Percentiles rank a stretch among this genome's conserved stretches.
Evolutionary conservation across 1,140 invertebrate genomes (phyloP).

Genomic region (Temnothorax curvispinosus): DNA sequence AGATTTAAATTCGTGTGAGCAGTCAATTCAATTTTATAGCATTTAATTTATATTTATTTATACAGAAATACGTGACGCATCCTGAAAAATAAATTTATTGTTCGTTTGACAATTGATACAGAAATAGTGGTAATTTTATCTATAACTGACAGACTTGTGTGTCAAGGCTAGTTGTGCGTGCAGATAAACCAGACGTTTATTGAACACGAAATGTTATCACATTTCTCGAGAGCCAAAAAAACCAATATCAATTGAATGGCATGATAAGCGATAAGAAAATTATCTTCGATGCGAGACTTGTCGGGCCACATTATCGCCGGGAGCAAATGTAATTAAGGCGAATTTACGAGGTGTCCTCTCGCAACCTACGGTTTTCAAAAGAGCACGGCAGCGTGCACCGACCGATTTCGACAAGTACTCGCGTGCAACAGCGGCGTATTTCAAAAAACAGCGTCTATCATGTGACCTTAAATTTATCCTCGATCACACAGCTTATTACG

Average conservation of each 20-base stretch:
- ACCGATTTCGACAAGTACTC: constrained; percentile 18
- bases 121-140: neutral
- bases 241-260: neutral
- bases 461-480: constrained; percentile 65
- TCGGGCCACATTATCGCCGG: constrained; percentile 55
- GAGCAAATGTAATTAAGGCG: constrained; percentile 56
- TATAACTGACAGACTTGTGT: neutral
- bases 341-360: constrained; percentile 66
- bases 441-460: constrained; percentile 60
- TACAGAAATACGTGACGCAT: neutral
- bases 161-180: neutral
- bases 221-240: neutral
- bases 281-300: constrained; percentile 41
- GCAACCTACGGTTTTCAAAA: neutral
- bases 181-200: neutral
- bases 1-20: neutral
- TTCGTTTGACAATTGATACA: neutral
- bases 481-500: constrained; percentile 72
- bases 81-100: neutral
- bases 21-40: neutral
- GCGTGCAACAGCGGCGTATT: constrained; percentile 67
- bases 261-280: constrained; percentile 20
- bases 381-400: neutral
- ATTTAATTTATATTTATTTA: constrained; percentile 1
- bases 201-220: neutral